phyloP scores from a whole-genome alignment of 2,113 vertebrate species.

The Lophura nycthemera region DNA sequence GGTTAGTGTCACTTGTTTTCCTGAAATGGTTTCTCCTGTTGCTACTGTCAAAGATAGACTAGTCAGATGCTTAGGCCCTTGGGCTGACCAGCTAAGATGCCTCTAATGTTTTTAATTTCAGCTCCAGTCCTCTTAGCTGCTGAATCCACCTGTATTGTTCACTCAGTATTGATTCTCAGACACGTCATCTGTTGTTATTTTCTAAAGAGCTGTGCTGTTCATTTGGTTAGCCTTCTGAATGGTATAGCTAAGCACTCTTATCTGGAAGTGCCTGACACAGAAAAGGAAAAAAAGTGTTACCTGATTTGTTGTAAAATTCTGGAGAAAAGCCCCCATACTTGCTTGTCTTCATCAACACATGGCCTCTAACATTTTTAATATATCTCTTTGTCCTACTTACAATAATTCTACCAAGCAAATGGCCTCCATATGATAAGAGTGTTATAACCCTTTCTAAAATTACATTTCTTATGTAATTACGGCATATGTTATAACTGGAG shows the following conservation, averaged over 20 bases:
- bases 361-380: not conserved
- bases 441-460: not conserved
- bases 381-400: not conserved
- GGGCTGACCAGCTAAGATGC: not conserved
- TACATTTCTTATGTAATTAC: not conserved
- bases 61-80: accelerated
- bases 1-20: not conserved
- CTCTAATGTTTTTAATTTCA: not conserved
- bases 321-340: not conserved
- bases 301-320: not conserved
- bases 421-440: not conserved
- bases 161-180: not conserved
- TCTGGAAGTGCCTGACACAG: not conserved
- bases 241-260: not conserved
- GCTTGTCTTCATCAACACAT: not conserved
- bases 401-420: not conserved
- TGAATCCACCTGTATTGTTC: not conserved
- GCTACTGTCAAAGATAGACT: not conserved
- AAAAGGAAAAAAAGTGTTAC: not conserved
- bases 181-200: not conserved
- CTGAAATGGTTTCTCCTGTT: not conserved
- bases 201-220: not conserved
- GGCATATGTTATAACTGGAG: not conserved
- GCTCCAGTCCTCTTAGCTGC: not conserved
- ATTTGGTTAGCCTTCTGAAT: not conserved